Base-by-base conservation (phyloP, 2,113 vertebrate genomes). In the Cromileptes altivelis region DNA sequence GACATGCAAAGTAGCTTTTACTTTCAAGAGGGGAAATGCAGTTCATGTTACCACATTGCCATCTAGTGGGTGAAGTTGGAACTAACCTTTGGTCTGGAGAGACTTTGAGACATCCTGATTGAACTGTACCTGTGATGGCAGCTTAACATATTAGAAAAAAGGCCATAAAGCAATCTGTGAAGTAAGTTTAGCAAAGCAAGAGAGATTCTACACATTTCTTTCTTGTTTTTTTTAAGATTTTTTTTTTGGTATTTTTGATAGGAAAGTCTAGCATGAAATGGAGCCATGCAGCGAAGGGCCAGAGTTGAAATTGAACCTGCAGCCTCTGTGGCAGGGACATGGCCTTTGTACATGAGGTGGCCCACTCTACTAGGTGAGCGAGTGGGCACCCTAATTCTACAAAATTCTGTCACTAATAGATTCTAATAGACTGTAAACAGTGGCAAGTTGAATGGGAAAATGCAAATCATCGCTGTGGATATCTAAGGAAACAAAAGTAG, bases 21-120 rank as follows among this genome's bases (percentile, higher is more conserved):
- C 72, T 68, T 69, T 57, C 49, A 14, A 37, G 4, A 49, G 11
- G 47, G 14, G 18, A 1, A 18, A 18, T 2, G 0, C 15, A 3
- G 83, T 83, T 40, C 72, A 21, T 90, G 90, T 70, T 61, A 50
- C 90, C 81, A 93, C 92, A 94, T 72, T 92, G 93, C 93, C 95
- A 92, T 88, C 95, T 84, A 75, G 92, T 93, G 95, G 85, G 37
- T 30, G 0, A 30, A 15, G 0, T 11, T 14, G 47, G 49, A 13
- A 75, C 3, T 9, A 21, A 30, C 3, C 8, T 15, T 57, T 70
- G 17, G 2, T 70, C 13, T 4, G 6, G 4, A 7, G 25, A 30
- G 15, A 21, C 25, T 9, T 2, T 12, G 17, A 55, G 10, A 65
- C 9, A n/a, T 42, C 14, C 30, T 18, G 15, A 6, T 2, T 52